A percentile compares a stretch with the other conserved stretches of the same genome.
These are phyloP conservation scores for Geotrupes spiniger DNA, from an alignment of 2,888 invertebrate genomes.

Conservation along the genomic window DNA sequence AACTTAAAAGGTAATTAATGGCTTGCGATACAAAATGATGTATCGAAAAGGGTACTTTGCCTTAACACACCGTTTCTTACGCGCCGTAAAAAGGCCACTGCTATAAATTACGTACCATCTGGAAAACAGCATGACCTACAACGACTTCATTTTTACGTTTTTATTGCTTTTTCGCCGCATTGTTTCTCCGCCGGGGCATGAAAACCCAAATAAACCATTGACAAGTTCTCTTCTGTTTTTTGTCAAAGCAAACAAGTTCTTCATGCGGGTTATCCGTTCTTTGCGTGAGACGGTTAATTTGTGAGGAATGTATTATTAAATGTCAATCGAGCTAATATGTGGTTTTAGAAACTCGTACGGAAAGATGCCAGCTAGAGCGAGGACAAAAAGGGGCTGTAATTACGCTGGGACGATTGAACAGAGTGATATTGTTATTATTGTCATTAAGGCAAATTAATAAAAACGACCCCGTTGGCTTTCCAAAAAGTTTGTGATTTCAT, in stretches of 20 bases:
- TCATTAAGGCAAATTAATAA: no score
- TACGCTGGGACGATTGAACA: no score
- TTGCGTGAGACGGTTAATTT: conserved; percentile 41
- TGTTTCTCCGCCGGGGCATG: conserved; percentile 8
- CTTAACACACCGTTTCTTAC: no score
- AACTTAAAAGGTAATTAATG: no score
- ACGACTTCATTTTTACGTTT: conserved; percentile 2
- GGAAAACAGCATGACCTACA: conserved; percentile 5
- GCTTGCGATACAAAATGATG: no score
- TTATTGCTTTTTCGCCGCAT: conserved; percentile 2
- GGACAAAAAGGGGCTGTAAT: no score
- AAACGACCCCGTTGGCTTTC: no score
- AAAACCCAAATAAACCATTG: conserved; percentile 19
- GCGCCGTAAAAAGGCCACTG: no score
- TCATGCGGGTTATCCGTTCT: conserved; percentile 15
- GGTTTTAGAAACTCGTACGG: conserved; percentile 13
- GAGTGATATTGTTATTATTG: no score
- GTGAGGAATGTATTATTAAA: conserved; percentile 38
- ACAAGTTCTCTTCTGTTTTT: conserved; percentile 9
- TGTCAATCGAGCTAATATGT: conserved; percentile 40
- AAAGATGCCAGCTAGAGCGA: not conserved
- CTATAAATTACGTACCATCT: conserved; percentile 14
- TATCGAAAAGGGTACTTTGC: no score
- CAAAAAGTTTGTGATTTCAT: no score
- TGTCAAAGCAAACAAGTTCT: conserved; percentile 5